phyloP scores from a whole-genome alignment of 2,113 vertebrate genomes.

The Aspidoscelis tigris region DNA sequence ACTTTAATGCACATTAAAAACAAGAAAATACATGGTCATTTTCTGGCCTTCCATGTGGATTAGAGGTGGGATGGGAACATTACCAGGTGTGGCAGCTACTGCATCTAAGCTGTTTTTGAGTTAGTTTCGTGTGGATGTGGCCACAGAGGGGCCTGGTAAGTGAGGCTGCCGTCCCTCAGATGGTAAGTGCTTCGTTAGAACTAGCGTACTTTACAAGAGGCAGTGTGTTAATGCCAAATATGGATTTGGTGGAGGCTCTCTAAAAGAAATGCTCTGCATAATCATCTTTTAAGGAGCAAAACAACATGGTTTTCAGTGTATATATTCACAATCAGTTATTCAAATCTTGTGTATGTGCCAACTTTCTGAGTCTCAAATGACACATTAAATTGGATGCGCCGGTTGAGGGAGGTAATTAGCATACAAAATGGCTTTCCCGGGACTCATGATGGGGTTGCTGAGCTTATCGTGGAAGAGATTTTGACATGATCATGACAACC shows the following conservation, averaged over 20 bases:
- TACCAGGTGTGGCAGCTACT: too few species aligned
- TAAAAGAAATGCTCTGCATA: neutral
- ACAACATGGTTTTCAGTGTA: neutral
- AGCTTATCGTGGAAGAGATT: slow-evolving; percentile 55
- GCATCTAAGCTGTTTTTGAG: too few species aligned
- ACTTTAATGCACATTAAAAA: too few species aligned
- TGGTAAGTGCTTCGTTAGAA: neutral
- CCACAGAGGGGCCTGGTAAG: too few species aligned
- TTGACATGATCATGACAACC: slow-evolving; percentile 60
- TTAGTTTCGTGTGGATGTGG: too few species aligned
- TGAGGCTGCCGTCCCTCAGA: neutral
- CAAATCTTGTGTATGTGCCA: slow-evolving; percentile 48
- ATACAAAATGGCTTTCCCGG: slow-evolving; percentile 64
- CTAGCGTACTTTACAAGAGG: neutral
- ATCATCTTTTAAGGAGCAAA: slow-evolving; percentile 16
- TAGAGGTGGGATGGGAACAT: too few species aligned
- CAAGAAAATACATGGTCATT: too few species aligned
- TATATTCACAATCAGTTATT: slow-evolving; percentile 48
- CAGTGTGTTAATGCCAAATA: accelerated
- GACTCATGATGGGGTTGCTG: slow-evolving; percentile 60
- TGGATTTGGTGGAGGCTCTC: neutral
- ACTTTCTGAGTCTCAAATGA: slow-evolving; percentile 61
- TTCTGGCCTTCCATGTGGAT: too few species aligned
- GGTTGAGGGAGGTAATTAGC: slow-evolving; percentile 67
- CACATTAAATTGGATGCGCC: slow-evolving; percentile 60